Conservation (phyloP, 92 coral and sea anemone species). For the Epizoanthus ramosus region DNA sequence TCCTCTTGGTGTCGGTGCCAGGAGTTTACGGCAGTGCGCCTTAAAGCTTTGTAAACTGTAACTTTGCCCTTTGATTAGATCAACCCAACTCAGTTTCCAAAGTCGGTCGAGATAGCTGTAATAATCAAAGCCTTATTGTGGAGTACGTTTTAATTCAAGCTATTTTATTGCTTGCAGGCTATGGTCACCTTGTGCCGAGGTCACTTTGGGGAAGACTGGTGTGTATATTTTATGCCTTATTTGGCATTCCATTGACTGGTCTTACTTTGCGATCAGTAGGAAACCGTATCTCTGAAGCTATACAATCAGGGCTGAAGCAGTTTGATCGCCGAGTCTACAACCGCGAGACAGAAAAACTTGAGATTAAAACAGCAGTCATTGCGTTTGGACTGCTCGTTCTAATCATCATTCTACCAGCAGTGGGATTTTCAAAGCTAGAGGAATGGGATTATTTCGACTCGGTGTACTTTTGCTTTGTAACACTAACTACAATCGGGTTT, state of each 20-base stretch:
- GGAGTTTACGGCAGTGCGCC: no score
- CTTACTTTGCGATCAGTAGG: conserved; percentile 95
- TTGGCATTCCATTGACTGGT: conserved; percentile 95
- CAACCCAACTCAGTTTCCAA: no score
- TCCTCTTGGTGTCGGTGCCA: no score
- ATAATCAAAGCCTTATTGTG: no score
- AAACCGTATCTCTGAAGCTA: conserved; percentile 87
- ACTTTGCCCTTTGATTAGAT: no score
- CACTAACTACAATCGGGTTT: conserved; percentile 92
- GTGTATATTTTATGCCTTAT: conserved; percentile 86
- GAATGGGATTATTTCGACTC: conserved; percentile 80
- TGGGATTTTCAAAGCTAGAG: conserved; percentile 68
- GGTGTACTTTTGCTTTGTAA: conserved; percentile 91
- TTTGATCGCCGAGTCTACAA: conserved; percentile 89
- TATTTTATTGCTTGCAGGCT: conserved; percentile 66
- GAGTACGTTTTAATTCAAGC: background rate
- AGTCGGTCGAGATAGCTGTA: background rate
- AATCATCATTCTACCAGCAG: conserved; percentile 84
- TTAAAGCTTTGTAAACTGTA: no score
- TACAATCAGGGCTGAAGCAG: conserved; percentile 59
- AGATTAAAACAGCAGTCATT: conserved; percentile 85
- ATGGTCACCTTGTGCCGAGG: conserved; percentile 92
- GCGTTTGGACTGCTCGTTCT: conserved; percentile 79
- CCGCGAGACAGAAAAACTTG: conserved; percentile 91
- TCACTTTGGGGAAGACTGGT: conserved; percentile 73